phyloP scores from a whole-genome alignment of 2,888 invertebrate species.

The Xanthia togata region DNA sequence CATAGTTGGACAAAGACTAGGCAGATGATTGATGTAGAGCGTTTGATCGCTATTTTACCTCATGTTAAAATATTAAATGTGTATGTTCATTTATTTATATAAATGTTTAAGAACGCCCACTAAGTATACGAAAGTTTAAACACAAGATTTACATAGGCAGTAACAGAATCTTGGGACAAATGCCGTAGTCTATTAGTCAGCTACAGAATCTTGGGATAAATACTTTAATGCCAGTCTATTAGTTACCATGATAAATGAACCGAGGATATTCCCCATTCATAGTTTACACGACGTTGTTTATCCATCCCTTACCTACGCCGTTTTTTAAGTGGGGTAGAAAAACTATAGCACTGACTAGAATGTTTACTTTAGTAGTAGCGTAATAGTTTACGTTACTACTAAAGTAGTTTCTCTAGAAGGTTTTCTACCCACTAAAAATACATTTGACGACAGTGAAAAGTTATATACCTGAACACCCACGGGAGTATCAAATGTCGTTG shows the following conservation, averaged over 20 bases:
- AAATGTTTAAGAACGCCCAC: not conserved
- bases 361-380: not conserved
- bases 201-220: not conserved
- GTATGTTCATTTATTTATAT: not conserved
- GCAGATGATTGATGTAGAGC: too few relatives aligned
- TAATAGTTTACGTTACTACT: not conserved
- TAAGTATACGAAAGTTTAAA: not conserved
- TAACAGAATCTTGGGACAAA: not conserved
- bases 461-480: constrained; percentile 11
- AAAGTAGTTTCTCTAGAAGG: not conserved
- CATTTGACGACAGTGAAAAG: constrained; percentile 5
- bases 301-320: not conserved
- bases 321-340: not conserved
- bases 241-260: constrained; percentile 10
- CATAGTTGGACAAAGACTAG: too few relatives aligned
- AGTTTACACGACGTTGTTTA: not conserved
- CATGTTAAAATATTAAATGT: not conserved
- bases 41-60: not conserved
- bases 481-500: constrained; percentile 14
- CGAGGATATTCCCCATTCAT: not conserved
- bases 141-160: not conserved
- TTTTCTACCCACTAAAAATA: constrained; percentile 9
- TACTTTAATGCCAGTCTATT: constrained; percentile 8
- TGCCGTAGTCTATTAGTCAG: not conserved
- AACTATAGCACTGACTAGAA: not conserved